A percentile compares a stretch with the other conserved stretches of the same genome.
Conservation (phyloP, 2,888 invertebrate species). For the Lagria hirta region DNA sequence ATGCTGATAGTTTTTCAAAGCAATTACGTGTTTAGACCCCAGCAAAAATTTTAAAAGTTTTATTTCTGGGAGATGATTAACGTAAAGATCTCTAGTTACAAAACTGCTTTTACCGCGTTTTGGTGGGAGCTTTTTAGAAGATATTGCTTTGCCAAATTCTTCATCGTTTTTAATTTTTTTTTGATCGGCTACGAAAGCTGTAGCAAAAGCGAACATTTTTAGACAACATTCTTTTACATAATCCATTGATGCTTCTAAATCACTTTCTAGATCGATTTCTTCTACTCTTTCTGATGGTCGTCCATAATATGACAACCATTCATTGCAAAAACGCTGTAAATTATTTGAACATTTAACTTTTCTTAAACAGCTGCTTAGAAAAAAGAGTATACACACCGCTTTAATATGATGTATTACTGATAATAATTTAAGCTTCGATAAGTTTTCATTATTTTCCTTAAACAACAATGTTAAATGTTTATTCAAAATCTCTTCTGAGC, state of each 20-base stretch:
- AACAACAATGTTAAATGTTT: constrained; percentile 4
- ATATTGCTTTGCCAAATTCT: background rate
- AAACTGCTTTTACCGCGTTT: background rate
- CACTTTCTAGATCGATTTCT: constrained; percentile 29
- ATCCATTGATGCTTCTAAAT: constrained; percentile 29
- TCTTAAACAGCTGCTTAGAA: background rate
- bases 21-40: constrained; percentile 6
- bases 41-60: constrained; percentile 11
- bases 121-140: background rate
- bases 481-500: constrained; percentile 10
- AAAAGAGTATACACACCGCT: constrained; percentile 3
- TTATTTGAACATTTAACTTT: background rate
- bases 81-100: constrained; percentile 8
- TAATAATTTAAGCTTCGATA: constrained; percentile 11
- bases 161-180: constrained; percentile 2
- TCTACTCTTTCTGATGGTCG: constrained; percentile 33
- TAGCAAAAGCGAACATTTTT: constrained; percentile 15
- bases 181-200: constrained; percentile 8
- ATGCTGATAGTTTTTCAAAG: constrained; percentile 3
- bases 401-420: constrained; percentile 14
- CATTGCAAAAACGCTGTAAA: constrained; percentile 35
- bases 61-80: constrained; percentile 9
- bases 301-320: constrained; percentile 33
- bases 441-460: background rate
- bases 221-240: constrained; percentile 26